Percentiles rank a stretch among this genome's conserved stretches.
Conservation (phyloP, 2,797 vertebrate species). For the Alexandromys oeconomus region DNA sequence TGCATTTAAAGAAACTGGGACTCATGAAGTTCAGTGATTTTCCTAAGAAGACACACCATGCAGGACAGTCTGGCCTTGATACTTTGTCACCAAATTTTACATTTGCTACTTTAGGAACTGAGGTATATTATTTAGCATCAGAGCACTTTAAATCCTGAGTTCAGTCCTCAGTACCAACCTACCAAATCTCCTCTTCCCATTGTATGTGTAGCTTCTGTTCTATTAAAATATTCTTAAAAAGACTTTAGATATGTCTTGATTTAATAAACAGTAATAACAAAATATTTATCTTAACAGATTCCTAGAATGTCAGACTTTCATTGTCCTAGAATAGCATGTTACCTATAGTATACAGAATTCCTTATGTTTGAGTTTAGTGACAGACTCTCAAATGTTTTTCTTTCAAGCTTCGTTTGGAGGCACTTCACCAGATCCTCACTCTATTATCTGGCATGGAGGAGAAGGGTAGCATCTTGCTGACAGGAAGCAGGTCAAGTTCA, state of each 20-base stretch:
- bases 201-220: neutral
- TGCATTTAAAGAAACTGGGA: neutral
- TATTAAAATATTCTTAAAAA: constrained; percentile 14
- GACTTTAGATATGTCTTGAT: constrained; percentile 39
- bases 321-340: constrained; percentile 24
- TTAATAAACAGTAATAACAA: neutral
- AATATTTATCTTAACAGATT: constrained; percentile 51
- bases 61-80: neutral
- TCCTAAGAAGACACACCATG: neutral
- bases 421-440: constrained; percentile 98
- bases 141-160: neutral
- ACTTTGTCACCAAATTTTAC: neutral
- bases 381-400: constrained; percentile 62
- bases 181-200: neutral
- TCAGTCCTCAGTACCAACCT: neutral
- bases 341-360: neutral
- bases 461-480: constrained; percentile 91
- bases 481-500: constrained; percentile 86
- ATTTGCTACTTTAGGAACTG: neutral
- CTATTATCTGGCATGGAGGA: constrained; percentile 98
- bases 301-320: constrained; percentile 49
- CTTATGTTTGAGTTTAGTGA: constrained; percentile 48
- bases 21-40: constrained; percentile 37
- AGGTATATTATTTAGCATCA: neutral
- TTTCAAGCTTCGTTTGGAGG: constrained; percentile 95